These are phyloP conservation scores for Sorex maritimensis DNA, from an alignment of 2,797 vertebrate species.

Conservation along the genomic window DNA sequence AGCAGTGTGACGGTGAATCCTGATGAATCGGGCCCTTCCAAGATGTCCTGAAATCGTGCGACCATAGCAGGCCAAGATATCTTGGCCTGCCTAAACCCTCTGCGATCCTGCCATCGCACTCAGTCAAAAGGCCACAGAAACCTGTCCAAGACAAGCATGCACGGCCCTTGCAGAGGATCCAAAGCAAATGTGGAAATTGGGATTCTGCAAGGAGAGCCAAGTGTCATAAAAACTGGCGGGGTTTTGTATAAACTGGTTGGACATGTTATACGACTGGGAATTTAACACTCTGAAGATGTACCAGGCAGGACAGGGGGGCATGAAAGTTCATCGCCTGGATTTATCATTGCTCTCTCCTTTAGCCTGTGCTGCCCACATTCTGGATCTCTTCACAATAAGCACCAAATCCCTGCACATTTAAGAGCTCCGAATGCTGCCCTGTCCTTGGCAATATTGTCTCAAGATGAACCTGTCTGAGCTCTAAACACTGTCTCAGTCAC, in stretches of 20 bases:
- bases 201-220: conserved; percentile 13
- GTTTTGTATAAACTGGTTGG: neutral
- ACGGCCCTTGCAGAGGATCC: neutral
- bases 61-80: conserved; percentile 48
- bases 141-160: neutral
- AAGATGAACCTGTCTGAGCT: neutral
- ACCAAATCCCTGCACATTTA: neutral
- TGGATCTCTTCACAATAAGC: neutral
- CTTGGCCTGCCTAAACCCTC: neutral
- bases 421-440: neutral
- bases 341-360: neutral
- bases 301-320: neutral
- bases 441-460: neutral
- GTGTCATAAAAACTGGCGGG: neutral
- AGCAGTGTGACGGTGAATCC: neutral
- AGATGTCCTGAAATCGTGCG: conserved; percentile 20
- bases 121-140: conserved; percentile 48
- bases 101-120: neutral
- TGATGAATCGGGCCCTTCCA: neutral
- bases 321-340: neutral
- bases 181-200: conserved; percentile 42
- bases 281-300: neutral
- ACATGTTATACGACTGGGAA: neutral
- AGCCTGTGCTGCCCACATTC: neutral
- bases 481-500: neutral